Conservation (phyloP, 2,888 invertebrate species). For the Cheilosia vulpina region DNA sequence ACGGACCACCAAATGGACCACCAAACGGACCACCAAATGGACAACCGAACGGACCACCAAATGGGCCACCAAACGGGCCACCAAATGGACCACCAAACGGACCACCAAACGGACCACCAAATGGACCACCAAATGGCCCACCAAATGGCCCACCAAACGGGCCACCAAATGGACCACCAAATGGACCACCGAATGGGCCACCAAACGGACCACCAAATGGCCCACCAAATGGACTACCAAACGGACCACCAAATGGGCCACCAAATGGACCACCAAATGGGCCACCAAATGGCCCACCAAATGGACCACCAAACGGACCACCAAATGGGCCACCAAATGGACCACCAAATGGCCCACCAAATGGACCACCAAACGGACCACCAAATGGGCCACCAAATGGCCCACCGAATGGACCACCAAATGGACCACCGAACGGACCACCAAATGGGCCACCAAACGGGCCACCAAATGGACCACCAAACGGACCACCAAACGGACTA, state of each 20-base stretch:
- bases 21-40: background rate
- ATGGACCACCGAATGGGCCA: background rate
- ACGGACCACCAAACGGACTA: background rate
- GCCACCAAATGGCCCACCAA: too few species aligned
- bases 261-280: background rate
- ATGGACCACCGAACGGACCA: background rate
- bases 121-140: background rate
- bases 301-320: background rate
- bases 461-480: background rate
- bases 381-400: background rate
- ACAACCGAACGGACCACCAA: background rate
- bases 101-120: background rate
- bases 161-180: background rate
- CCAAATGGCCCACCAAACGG: background rate
- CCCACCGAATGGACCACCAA: background rate
- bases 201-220: background rate
- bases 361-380: background rate
- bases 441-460: background rate
- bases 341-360: background rate
- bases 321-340: too few species aligned
- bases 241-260: background rate
- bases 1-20: background rate
- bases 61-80: background rate
- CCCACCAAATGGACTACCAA: too few species aligned
- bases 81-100: background rate